These are phyloP conservation scores for Hoplostethus atlanticus DNA, from an alignment of 2,797 vertebrate genomes.

Conservation along the genomic window DNA sequence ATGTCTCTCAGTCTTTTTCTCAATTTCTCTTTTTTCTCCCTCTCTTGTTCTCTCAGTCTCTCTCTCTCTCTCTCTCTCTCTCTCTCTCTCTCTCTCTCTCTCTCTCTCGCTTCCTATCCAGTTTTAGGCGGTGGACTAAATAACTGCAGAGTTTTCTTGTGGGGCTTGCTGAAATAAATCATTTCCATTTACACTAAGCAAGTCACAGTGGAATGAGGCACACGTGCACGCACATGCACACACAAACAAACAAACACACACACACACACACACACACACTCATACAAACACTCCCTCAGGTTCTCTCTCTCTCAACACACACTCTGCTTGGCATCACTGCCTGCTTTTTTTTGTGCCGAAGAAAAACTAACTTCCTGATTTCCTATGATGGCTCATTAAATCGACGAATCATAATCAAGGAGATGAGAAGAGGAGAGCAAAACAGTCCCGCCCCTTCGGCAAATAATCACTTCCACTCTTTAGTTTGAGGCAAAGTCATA, in stretches of 20 bases:
- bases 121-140: constrained; percentile 27
- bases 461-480: neutral
- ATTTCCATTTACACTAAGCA: constrained; percentile 42
- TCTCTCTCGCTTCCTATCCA: neutral
- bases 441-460: neutral
- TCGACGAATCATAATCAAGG: constrained; percentile 4
- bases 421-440: neutral
- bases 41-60: neutral
- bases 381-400: neutral
- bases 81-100: neutral
- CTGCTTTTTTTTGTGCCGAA: neutral
- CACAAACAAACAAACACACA: constrained; percentile 3
- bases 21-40: constrained; percentile 16
- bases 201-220: constrained; percentile 25
- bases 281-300: too few relatives aligned
- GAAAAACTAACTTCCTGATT: neutral
- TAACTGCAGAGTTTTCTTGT: constrained; percentile 11
- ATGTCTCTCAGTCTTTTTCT: neutral
- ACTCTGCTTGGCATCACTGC: neutral
- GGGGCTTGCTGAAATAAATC: constrained; percentile 13
- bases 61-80: neutral
- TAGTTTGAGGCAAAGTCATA: neutral
- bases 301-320: neutral
- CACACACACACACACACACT: neutral
- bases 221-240: neutral